Percentiles rank a stretch among this genome's conserved stretches.
These are phyloP conservation scores for Catharus minimus DNA, from an alignment of 2,113 vertebrate species.

Conservation along the genomic window DNA sequence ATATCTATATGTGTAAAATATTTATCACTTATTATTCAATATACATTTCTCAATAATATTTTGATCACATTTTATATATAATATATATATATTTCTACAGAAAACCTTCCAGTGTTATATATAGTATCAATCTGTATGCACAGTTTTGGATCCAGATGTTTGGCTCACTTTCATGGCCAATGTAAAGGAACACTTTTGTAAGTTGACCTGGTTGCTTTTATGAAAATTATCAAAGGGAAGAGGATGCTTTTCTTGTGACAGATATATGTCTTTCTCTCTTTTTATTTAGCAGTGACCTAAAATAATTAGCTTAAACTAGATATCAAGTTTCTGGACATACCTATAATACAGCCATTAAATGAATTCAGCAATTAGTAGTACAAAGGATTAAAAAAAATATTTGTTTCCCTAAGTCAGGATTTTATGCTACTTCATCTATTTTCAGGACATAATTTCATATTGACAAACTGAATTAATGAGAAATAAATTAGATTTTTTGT, in stretches of 20 bases:
- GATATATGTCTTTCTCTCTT: background rate
- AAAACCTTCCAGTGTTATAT: background rate
- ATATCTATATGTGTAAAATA: background rate
- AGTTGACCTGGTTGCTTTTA: accelerated
- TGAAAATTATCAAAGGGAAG: background rate
- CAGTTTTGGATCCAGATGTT: background rate
- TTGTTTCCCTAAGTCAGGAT: background rate
- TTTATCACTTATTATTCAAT: background rate
- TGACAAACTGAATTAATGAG: background rate
- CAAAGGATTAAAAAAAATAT: background rate
- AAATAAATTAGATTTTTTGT: background rate
- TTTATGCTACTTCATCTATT: background rate
- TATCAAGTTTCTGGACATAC: background rate
- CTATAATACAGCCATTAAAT: background rate
- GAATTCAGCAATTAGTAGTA: background rate
- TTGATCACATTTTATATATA: background rate
- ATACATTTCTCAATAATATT: background rate
- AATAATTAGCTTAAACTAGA: background rate
- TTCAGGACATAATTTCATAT: background rate
- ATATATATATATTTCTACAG: background rate
- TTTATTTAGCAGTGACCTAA: background rate
- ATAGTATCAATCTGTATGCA: background rate
- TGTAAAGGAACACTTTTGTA: background rate
- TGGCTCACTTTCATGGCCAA: background rate
- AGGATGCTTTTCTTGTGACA: background rate